Percentiles rank a stretch among this genome's conserved stretches.
phyloP scores from a whole-genome alignment of 2,113 vertebrate species.

The Ramphastos sulfuratus region DNA sequence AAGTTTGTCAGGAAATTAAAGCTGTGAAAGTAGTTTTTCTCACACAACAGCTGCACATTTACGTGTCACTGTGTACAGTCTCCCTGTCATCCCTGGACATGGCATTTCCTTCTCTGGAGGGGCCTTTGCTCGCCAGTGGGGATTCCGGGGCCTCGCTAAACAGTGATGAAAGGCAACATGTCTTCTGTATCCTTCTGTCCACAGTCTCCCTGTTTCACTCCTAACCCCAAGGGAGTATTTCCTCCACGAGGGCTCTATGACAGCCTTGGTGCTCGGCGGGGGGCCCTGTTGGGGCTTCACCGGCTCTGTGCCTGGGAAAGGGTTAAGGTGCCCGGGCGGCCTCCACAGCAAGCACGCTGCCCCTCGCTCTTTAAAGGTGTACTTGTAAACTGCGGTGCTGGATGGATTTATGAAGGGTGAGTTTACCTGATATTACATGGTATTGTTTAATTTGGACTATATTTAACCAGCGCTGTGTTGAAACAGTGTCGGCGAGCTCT shows the following conservation, averaged over 20 bases:
- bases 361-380: constrained; percentile 33
- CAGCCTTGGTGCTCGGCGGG: neutral
- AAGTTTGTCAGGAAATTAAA: constrained; percentile 33
- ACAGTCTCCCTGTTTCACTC: accelerated
- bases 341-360: neutral
- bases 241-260: neutral
- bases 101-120: constrained; percentile 29
- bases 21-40: constrained; percentile 12
- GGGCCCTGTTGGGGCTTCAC: neutral
- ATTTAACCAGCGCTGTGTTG: constrained; percentile 80
- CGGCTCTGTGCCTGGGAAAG: constrained; percentile 9
- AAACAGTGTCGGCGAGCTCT: constrained; percentile 80
- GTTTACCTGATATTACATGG: constrained; percentile 71
- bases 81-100: neutral
- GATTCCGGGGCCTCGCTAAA: constrained; percentile 18
- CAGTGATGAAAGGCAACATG: neutral
- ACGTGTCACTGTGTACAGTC: neutral
- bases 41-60: constrained; percentile 7
- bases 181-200: neutral
- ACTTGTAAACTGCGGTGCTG: constrained; percentile 1
- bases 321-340: constrained; percentile 25
- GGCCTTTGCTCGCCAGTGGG: neutral
- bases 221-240: accelerated
- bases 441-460: constrained; percentile 76
- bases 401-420: constrained; percentile 49